These are phyloP conservation scores for Schizotus pectinicornis DNA, from an alignment of 2,888 invertebrate species.

Conservation along the genomic window DNA sequence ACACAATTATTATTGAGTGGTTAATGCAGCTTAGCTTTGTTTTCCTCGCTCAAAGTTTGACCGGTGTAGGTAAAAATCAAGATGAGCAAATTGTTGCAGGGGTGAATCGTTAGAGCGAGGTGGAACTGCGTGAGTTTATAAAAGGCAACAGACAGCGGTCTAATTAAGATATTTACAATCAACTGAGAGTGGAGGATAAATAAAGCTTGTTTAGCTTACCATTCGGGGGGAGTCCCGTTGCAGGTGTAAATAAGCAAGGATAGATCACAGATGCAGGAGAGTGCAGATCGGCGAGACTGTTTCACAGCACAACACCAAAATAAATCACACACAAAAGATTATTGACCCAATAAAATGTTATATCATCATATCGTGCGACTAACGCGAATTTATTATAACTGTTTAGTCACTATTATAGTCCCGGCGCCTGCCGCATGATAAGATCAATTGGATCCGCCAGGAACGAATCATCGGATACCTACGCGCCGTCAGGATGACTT, in stretches of 20 bases:
- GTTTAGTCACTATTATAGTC: too few species aligned
- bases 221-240: conserved; percentile 33
- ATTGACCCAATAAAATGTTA: conserved; percentile 2
- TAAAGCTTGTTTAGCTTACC: conserved; percentile 40
- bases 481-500: too few species aligned
- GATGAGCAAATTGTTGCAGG: too few species aligned
- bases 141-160: conserved; percentile 26
- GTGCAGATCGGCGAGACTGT: conserved; percentile 34
- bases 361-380: background rate
- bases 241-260: conserved; percentile 38
- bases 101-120: too few species aligned
- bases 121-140: conserved; percentile 1
- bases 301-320: conserved; percentile 36
- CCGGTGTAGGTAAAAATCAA: too few species aligned
- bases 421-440: too few species aligned
- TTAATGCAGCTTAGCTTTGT: too few species aligned
- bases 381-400: too few species aligned
- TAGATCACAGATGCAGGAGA: conserved; percentile 40
- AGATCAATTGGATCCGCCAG: too few species aligned
- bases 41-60: too few species aligned
- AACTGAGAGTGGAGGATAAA: conserved; percentile 35
- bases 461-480: too few species aligned
- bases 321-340: conserved; percentile 20
- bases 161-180: conserved; percentile 40
- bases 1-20: too few species aligned